Evolutionary conservation across 2,113 vertebrate genomes (phyloP).

Genomic region (Clarias macrocephalus): DNA sequence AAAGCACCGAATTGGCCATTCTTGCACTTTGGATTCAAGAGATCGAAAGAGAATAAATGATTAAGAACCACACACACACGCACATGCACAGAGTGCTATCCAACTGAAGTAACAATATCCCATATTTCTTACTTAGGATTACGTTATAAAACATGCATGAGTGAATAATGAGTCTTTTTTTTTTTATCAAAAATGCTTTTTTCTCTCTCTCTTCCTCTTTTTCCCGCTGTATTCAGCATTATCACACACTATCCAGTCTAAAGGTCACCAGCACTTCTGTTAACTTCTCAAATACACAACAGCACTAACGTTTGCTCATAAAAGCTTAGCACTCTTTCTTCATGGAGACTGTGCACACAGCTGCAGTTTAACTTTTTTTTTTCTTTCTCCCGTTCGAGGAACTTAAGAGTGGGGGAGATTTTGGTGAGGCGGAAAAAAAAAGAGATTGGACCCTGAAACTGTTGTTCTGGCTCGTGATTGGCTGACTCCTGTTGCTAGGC

Average conservation of each 20-base stretch:
- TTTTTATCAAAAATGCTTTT: not conserved
- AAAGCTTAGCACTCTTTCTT: conserved; percentile 54
- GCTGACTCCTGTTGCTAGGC: conserved; percentile 77
- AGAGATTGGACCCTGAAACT: conserved; percentile 74
- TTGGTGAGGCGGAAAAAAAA: conserved; percentile 51
- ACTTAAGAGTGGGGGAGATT: conserved; percentile 52
- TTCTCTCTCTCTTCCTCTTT: conserved; percentile 15
- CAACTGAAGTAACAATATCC: not conserved
- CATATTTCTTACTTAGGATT: not conserved
- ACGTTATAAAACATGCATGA: not conserved
- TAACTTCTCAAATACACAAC: conserved; percentile 10
- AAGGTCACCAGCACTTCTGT: conserved; percentile 45
- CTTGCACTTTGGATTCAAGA: not conserved
- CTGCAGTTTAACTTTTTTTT: conserved; percentile 57
- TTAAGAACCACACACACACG: not conserved
- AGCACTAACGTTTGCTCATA: conserved; percentile 46
- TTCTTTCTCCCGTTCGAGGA: conserved; percentile 55
- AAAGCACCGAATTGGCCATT: not conserved
- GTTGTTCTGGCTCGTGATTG: conserved; percentile 80
- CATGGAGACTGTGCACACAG: conserved; percentile 60
- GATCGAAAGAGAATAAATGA: not conserved
- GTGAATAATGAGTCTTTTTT: too few species aligned
- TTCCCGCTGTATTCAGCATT: not conserved
- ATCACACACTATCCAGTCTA: conserved; percentile 44
- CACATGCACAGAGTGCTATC: conserved; percentile 23